Base-by-base conservation (phyloP, 2,888 invertebrate species). In the Cryptophagus acutangulus region DNA sequence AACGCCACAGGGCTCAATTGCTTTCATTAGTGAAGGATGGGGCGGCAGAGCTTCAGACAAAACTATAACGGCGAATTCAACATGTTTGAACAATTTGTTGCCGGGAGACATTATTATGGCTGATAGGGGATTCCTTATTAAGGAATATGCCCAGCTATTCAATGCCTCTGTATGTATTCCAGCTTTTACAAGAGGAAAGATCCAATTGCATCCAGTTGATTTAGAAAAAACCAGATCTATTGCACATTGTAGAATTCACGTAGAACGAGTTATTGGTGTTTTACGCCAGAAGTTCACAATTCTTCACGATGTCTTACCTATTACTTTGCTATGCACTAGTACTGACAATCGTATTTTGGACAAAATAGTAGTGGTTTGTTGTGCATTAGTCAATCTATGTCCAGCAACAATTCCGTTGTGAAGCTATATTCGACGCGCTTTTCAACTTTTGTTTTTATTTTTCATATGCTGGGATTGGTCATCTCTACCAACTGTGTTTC, bases 331-430 rank as follows among this genome's bases (percentile, higher is more conserved):
- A 17, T 29, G 18, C 12, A 36, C 16, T 18, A 17, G 35, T 28
- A 15, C 14, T 16, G 18, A 37, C 2, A 10, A 34, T 4, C 10
- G 24, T 30, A 30, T 43, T 16, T 26, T 45, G 17, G 45, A 45
- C 33, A 26, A 47, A 41, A 45, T 45, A 24, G 41, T 47, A 17
- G 15, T 10, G 18, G 48, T 48, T 48, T 48, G 42, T 37, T 40
- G 40, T 38, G 40, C 38, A 20, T 42, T 48, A 24, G 10, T 43
- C 14, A 45, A 45, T 20, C 13, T 46, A 2, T 40, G 30, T 13
- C 35, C 43, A 17, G 31, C 39, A 24, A 39, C 39, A 26, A 35
- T 45, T 13, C 40, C 36, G 9, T 9, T 38, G 25, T 42, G 25
- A 40, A 33, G 9, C 9, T n/a, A n/a, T n/a, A n/a, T n/a, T n/a